Percentiles rank a stretch among this genome's conserved stretches.
phyloP scores from a whole-genome alignment of 2,113 vertebrate species.

The Laticauda colubrina region DNA sequence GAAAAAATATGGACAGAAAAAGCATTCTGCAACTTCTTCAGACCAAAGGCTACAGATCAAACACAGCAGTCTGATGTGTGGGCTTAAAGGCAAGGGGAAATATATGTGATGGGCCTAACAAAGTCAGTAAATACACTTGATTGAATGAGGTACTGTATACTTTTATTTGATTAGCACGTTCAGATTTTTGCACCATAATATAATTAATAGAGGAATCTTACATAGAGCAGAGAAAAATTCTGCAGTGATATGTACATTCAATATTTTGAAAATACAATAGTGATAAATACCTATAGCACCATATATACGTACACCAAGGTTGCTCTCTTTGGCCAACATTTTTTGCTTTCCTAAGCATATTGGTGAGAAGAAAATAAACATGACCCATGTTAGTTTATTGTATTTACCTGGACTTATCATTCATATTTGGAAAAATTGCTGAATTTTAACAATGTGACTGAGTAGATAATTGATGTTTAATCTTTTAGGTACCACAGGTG shows the following conservation, averaged over 20 bases:
- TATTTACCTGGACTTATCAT: not conserved
- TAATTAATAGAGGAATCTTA: slow-evolving; percentile 3
- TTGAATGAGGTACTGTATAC: slow-evolving; percentile 14
- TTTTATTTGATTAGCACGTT: slow-evolving; percentile 31
- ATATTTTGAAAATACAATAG: not conserved
- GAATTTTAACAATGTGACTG: not conserved
- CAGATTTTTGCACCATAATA: slow-evolving; percentile 10
- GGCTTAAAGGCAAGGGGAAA: not conserved
- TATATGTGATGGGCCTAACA: not conserved
- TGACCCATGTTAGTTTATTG: not conserved
- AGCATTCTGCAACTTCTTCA: not conserved
- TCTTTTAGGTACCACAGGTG: not conserved
- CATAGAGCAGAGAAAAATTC: not conserved
- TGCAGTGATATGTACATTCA: slow-evolving; percentile 12
- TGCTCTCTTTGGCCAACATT: not conserved
- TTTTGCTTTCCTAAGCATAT: not conserved
- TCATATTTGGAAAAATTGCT: no score
- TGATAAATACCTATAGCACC: not conserved
- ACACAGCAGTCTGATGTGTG: not conserved
- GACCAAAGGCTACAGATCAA: not conserved
- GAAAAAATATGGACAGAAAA: not conserved
- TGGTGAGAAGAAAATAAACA: not conserved
- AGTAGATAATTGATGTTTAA: not conserved
- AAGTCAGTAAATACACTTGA: not conserved
- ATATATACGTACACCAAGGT: not conserved